Evolutionary conservation across 2,888 invertebrate species (phyloP), one percentile per base, ranked within the genome.

Genomic region (Spatulosminthurus flaviceps): DNA sequence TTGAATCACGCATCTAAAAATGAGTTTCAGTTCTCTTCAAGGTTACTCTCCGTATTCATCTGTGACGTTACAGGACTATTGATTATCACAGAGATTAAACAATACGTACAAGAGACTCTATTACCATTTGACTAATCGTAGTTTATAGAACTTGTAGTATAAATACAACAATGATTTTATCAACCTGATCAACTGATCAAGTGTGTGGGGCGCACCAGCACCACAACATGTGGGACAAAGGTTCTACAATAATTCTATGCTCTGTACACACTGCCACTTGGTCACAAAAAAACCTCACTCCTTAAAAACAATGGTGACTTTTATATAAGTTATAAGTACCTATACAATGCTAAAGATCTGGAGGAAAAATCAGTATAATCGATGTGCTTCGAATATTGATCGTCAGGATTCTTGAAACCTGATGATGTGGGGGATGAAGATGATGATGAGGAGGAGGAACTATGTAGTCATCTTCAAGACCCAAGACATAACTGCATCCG

Each of bases 331-430:
- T n/a, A n/a, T n/a, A n/a, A n/a, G n/a, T n/a, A 34, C 34, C 4
- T 34, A 34, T n/a, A 51, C 51, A 51, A 51, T 11, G 16, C 19
- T 19, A 51, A n/a, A n/a, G n/a, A 41, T 41, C 51, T 51, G 51
- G n/a, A n/a, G 51, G 51, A 51, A 19, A 19, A 51, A 51, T 51
- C 9, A 51, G 51, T 51, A 11, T 51, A 51, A 19, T 19, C n/a
- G 51, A 51, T 51, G 51, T 51, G 51, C 51, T 51, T 9, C 51
- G 51, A 51, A 51, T 51, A 51, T 51, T 16, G 51, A 51, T 51
- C 16, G 51, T 34, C 5, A 51, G 51, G 51, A 51, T n/a, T 51
- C 16, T 19, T 4, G 19, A 9, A n/a, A n/a, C n/a, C n/a, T n/a
- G n/a, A n/a, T n/a, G 16, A 19, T 51, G n/a, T 34, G 34, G 34